These are phyloP conservation scores for Lordiphosa fenestrarum DNA, from an alignment of 2,888 invertebrate genomes.

Conservation along the genomic window DNA sequence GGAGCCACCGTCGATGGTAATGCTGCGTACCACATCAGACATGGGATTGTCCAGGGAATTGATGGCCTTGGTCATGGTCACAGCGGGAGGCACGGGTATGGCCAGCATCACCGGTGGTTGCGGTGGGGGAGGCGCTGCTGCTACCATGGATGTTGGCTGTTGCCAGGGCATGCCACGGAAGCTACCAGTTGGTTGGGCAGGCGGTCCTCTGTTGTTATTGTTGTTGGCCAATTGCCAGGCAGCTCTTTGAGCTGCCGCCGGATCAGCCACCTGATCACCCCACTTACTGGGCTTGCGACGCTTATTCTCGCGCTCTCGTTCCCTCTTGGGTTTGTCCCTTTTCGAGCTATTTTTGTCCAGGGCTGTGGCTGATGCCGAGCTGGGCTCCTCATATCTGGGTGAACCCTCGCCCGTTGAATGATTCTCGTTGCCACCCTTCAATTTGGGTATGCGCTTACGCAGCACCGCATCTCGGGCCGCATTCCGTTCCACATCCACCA, in stretches of 20 bases:
- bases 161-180: slow-evolving; percentile 72
- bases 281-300: slow-evolving; percentile 76
- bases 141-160: slow-evolving; percentile 54
- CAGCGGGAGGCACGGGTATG: slow-evolving; percentile 54
- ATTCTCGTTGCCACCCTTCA: slow-evolving; percentile 60
- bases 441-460: slow-evolving; percentile 80
- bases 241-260: slow-evolving; percentile 51
- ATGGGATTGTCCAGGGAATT: slow-evolving; percentile 82
- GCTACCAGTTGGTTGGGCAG: slow-evolving; percentile 17
- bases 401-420: slow-evolving; percentile 50
- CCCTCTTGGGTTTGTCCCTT: slow-evolving; percentile 6
- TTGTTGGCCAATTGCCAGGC: slow-evolving; percentile 55
- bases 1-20: slow-evolving; percentile 90
- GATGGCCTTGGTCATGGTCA: slow-evolving; percentile 52
- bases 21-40: slow-evolving; percentile 88
- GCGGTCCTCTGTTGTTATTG: slow-evolving; percentile 24
- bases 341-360: background rate
- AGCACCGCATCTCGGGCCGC: slow-evolving; percentile 80
- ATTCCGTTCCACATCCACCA: slow-evolving; percentile 67
- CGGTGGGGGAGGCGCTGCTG: slow-evolving; percentile 47
- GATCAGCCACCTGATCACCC: slow-evolving; percentile 67
- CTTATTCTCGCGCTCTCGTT: slow-evolving; percentile 57
- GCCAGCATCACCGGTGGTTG: slow-evolving; percentile 51
- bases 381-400: slow-evolving; percentile 57
- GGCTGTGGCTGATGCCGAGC: background rate